Conservation (phyloP, 1,140 invertebrate species). For the Polypedilum vanderplanki region DNA sequence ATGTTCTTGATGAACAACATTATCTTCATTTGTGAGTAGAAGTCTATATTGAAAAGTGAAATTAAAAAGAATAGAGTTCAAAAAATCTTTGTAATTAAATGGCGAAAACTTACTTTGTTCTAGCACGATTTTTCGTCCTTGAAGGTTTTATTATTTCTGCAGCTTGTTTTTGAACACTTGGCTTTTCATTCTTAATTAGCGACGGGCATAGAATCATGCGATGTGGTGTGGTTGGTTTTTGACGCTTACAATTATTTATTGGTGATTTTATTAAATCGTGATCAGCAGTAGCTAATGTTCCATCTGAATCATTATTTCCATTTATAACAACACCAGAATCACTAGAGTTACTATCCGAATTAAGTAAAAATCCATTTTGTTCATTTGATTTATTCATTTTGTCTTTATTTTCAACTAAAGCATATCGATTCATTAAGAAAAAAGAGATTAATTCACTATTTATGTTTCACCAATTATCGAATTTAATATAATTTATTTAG, state of each 20-base stretch:
- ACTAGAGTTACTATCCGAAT: slow-evolving; percentile 42
- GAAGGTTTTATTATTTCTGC: slow-evolving; percentile 15
- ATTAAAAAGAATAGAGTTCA: background rate
- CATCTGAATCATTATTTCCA: slow-evolving; percentile 9
- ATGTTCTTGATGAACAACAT: slow-evolving; percentile 23
- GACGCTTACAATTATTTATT: slow-evolving; percentile 21
- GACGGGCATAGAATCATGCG: slow-evolving; percentile 41
- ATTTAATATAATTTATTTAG: background rate
- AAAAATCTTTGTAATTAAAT: background rate
- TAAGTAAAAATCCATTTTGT: slow-evolving; percentile 32
- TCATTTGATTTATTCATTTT: background rate
- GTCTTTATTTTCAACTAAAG: background rate
- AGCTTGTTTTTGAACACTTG: background rate
- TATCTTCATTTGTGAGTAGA: background rate
- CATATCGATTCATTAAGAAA: background rate
- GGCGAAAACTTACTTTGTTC: background rate
- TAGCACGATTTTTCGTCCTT: background rate
- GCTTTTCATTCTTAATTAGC: slow-evolving; percentile 37
- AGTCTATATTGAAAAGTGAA: background rate
- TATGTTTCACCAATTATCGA: background rate
- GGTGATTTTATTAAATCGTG: slow-evolving; percentile 30
- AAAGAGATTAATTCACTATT: background rate
- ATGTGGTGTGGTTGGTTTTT: slow-evolving; percentile 43
- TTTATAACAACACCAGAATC: slow-evolving; percentile 42
- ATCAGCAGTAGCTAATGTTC: background rate